phyloP scores from a whole-genome alignment of 2,113 vertebrate species.

The Tachysurus vachellii region DNA sequence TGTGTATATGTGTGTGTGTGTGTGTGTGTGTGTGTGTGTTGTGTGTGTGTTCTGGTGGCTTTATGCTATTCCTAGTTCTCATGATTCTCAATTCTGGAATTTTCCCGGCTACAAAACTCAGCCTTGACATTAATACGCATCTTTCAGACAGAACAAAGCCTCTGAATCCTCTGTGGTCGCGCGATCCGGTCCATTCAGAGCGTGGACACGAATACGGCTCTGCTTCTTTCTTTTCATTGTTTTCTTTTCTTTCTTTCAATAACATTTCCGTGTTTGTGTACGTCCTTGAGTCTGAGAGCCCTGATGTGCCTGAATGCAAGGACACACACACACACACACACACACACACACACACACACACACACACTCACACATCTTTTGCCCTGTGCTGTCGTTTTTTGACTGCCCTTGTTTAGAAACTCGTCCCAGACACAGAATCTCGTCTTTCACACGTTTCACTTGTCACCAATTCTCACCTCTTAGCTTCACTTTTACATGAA shows the following conservation, averaged over 20 bases:
- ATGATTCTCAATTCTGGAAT: not conserved
- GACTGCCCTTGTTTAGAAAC: not conserved
- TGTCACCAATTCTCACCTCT: not conserved
- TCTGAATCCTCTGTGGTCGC: not conserved
- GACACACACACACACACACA: not conserved
- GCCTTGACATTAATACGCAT: not conserved
- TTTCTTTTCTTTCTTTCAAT: not conserved
- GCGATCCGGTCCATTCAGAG: too few species aligned
- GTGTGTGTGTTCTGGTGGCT: not conserved
- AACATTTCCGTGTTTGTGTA: not conserved
- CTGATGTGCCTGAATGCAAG: slow-evolving; percentile 11
- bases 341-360: not conserved
- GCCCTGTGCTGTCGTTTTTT: not conserved
- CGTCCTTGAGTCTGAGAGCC: slow-evolving; percentile 7
- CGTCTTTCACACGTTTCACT: not conserved
- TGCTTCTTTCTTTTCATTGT: too few species aligned
- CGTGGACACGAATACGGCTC: not conserved
- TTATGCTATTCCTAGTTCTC: not conserved
- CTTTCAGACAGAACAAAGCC: not conserved
- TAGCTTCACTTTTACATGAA: not conserved
- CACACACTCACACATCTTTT: not conserved
- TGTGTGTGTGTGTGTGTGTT: not conserved
- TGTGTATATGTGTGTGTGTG: too few species aligned
- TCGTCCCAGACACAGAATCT: not conserved
- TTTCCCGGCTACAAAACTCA: not conserved